Percentiles rank a stretch among this genome's conserved stretches.
Conservation (phyloP, 2,113 vertebrate genomes). For the cat (Felis catus) region F.catus_Fca126_mat1.0 CM031425.1:8966501-8967000, state of each 20-base stretch:
- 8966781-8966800: background rate
- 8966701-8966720: background rate
- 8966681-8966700: fast-evolving
- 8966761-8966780: slow-evolving; percentile 14
- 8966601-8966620: background rate
- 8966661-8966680: background rate
- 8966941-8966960: background rate
- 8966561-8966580: fast-evolving
- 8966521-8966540: background rate
- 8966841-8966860: background rate
- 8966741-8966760: background rate
- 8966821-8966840: background rate
- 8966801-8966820: background rate
- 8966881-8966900: background rate
- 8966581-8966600: background rate
- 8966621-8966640: background rate
- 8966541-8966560: background rate
- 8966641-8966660: background rate
- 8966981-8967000: background rate
- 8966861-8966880: background rate
- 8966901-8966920: background rate
- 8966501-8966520: background rate
- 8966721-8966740: background rate
- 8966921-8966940: background rate
- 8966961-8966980: background rate